A percentile compares a stretch with the other conserved stretches of the same genome.
Evolutionary conservation across 2,113 vertebrate species (phyloP).

Genomic region (Bagarius yarrelli): DNA sequence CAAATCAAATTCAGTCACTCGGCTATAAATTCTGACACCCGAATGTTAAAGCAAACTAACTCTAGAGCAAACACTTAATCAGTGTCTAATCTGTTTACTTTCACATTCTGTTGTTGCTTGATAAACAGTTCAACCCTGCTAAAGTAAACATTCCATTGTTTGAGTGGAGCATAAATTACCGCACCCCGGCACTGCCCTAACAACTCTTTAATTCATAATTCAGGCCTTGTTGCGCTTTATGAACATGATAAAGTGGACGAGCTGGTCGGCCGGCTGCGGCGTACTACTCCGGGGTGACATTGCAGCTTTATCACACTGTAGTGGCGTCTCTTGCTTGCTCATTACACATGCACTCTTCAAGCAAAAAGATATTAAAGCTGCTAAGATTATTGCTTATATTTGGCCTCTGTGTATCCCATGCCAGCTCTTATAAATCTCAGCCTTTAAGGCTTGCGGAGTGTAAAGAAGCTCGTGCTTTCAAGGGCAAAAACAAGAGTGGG

Average conservation of each 20-base stretch:
- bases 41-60: slow-evolving; percentile 19
- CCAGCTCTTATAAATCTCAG: slow-evolving; percentile 54
- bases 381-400: slow-evolving; percentile 58
- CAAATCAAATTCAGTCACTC: neutral
- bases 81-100: slow-evolving; percentile 49
- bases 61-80: slow-evolving; percentile 38
- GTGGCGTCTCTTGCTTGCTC: slow-evolving; percentile 44
- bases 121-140: slow-evolving; percentile 53
- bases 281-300: slow-evolving; percentile 52
- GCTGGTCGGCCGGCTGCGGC: slow-evolving; percentile 7
- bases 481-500: slow-evolving; percentile 19
- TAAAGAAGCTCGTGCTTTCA: slow-evolving; percentile 36
- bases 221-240: slow-evolving; percentile 53
- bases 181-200: slow-evolving; percentile 57
- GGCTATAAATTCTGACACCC: slow-evolving; percentile 11
- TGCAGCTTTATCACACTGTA: slow-evolving; percentile 62
- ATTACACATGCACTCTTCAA: slow-evolving; percentile 60
- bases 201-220: slow-evolving; percentile 64
- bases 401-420: slow-evolving; percentile 39
- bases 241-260: slow-evolving; percentile 50
- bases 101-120: slow-evolving; percentile 40
- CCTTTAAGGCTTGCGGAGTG: slow-evolving; percentile 35
- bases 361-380: slow-evolving; percentile 64
- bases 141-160: slow-evolving; percentile 66
- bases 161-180: slow-evolving; percentile 60